Evolutionary conservation across 2,888 invertebrate genomes (phyloP).

Genomic region (Tubulanus polymorphus): DNA sequence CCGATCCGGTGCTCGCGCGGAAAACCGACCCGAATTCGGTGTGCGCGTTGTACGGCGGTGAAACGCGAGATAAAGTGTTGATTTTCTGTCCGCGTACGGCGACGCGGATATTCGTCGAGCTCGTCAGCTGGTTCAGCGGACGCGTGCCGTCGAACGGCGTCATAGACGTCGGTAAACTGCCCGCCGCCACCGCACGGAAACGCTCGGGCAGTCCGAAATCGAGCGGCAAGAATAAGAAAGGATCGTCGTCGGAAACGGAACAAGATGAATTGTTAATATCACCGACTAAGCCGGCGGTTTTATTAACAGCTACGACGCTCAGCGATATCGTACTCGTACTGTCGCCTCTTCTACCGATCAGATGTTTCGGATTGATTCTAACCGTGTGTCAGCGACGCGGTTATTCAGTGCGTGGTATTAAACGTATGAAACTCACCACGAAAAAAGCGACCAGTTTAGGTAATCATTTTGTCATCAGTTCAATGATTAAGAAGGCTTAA

Average conservation of each 20-base stretch:
- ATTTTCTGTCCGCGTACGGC: constrained; percentile 43
- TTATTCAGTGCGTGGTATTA: constrained; percentile 39
- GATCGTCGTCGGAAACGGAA: constrained; percentile 18
- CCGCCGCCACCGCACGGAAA: constrained; percentile 27
- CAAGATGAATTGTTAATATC: neutral
- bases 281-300: constrained; percentile 29
- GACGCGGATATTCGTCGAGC: constrained; percentile 29
- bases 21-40: constrained; percentile 45
- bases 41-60: constrained; percentile 43
- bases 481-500: too few relatives aligned
- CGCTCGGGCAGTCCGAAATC: constrained; percentile 30
- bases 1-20: constrained; percentile 41
- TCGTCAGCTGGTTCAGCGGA: constrained; percentile 47
- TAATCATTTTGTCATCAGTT: constrained; percentile 17
- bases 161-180: constrained; percentile 37
- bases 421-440: constrained; percentile 28
- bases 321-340: constrained; percentile 38
- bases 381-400: constrained; percentile 39
- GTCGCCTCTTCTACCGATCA: constrained; percentile 40
- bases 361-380: constrained; percentile 37
- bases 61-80: constrained; percentile 35
- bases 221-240: constrained; percentile 29
- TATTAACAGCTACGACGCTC: constrained; percentile 34
- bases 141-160: constrained; percentile 38
- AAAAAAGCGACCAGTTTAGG: constrained; percentile 36